Conservation (phyloP, 2,797 vertebrate species). For the Microtus californicus region DNA sequence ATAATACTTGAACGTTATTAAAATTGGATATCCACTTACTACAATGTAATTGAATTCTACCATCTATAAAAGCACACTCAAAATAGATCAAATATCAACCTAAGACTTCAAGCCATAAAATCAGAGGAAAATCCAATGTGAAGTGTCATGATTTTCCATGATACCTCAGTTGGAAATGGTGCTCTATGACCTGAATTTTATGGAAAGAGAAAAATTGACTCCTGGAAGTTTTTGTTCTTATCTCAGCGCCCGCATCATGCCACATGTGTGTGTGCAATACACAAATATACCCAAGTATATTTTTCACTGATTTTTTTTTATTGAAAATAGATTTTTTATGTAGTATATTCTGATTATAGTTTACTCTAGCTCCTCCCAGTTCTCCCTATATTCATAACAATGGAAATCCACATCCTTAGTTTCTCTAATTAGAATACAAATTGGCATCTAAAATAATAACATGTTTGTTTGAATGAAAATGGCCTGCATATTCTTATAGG, state of each 20-base stretch:
- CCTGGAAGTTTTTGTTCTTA: neutral
- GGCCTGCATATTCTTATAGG: neutral
- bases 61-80: slow-evolving; percentile 1
- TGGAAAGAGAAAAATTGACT: neutral
- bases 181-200: neutral
- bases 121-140: neutral
- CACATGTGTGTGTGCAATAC: neutral
- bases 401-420: neutral
- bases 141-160: neutral
- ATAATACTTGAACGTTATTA: slow-evolving; percentile 36
- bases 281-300: neutral
- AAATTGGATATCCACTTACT: neutral
- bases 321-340: neutral
- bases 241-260: neutral
- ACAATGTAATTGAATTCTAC: neutral
- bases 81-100: neutral
- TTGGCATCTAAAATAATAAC: neutral
- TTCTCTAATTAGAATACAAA: neutral
- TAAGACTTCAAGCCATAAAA: slow-evolving; percentile 20
- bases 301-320: neutral
- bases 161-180: neutral
- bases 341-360: neutral
- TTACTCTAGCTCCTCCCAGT: neutral
- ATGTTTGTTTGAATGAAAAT: neutral
- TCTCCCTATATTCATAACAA: neutral